Conservation (phyloP, 2,797 vertebrate species). For the Melanotaenia trifasciata region DNA sequence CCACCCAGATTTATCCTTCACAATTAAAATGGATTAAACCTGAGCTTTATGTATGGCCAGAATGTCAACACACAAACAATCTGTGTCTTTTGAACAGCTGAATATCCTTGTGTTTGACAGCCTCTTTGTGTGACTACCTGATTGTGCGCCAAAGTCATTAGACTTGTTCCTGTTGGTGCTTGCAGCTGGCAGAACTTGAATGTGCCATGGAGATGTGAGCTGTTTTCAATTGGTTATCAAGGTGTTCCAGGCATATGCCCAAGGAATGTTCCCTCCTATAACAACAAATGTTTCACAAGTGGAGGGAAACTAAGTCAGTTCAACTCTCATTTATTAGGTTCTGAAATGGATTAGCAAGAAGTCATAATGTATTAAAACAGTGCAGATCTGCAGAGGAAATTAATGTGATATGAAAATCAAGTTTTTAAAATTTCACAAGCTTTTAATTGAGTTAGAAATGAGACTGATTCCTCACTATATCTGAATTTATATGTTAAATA, state of each 20-base stretch:
- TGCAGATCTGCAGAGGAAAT: background rate
- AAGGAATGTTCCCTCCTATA: background rate
- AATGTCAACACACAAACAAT: too few relatives aligned
- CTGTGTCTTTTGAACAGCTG: too few relatives aligned
- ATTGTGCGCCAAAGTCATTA: too few relatives aligned
- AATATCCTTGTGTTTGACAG: too few relatives aligned
- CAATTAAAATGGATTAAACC: too few relatives aligned
- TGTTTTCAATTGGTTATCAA: too few relatives aligned
- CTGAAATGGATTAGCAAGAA: background rate
- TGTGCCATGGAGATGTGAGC: too few relatives aligned
- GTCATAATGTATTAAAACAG: background rate
- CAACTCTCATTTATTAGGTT: background rate
- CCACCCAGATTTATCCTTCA: too few relatives aligned
- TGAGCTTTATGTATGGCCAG: too few relatives aligned
- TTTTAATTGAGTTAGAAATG: background rate
- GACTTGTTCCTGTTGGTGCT: too few relatives aligned
- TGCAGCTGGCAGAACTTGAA: too few relatives aligned
- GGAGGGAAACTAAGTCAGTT: background rate
- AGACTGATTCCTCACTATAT: background rate
- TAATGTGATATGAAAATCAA: background rate
- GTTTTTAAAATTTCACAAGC: background rate
- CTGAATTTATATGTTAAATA: background rate
- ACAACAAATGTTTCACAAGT: background rate
- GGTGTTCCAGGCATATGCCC: background rate
- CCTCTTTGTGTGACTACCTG: too few relatives aligned